These are phyloP conservation scores for Dicycla oo DNA, from an alignment of 2,888 invertebrate genomes.

Conservation along the genomic window DNA sequence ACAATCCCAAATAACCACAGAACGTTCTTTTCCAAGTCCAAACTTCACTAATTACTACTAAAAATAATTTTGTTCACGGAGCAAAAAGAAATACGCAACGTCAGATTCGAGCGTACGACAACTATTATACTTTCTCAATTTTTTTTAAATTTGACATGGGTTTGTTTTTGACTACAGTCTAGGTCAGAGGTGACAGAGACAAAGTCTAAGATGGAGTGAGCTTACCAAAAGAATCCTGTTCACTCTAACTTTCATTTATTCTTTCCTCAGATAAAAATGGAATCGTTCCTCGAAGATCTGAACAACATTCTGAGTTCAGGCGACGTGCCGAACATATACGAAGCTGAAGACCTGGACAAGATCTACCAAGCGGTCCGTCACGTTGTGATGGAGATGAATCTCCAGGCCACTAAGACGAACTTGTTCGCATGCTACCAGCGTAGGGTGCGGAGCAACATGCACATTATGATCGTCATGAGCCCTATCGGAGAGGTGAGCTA, in stretches of 20 bases:
- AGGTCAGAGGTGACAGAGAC: too few relatives aligned
- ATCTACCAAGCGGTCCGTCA: conserved; percentile 94
- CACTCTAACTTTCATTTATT: not conserved
- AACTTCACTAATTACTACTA: too few relatives aligned
- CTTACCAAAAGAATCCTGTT: too few relatives aligned
- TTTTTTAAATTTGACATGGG: too few relatives aligned
- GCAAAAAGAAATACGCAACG: too few relatives aligned
- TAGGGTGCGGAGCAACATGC: conserved; percentile 94
- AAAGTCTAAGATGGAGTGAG: too few relatives aligned
- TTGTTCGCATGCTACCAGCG: conserved; percentile 96
- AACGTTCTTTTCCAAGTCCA: too few relatives aligned
- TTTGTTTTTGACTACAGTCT: too few relatives aligned
- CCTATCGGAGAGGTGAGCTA: conserved; percentile 93
- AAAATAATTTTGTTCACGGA: too few relatives aligned
- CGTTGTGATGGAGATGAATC: conserved; percentile 93
- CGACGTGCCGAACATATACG: conserved; percentile 97
- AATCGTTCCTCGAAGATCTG: conserved; percentile 96
- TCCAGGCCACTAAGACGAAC: conserved; percentile 95
- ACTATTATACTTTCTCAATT: too few relatives aligned
- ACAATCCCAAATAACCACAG: too few relatives aligned
- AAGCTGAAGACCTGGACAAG: conserved; percentile 94
- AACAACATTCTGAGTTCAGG: conserved; percentile 97
- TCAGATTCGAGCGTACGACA: too few relatives aligned
- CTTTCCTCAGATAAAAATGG: conserved; percentile 93
- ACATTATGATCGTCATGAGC: conserved; percentile 94